These are phyloP conservation scores for Ornithorhynchus anatinus DNA, from an alignment of 2,113 vertebrate species.

Conservation along the genomic window DNA sequence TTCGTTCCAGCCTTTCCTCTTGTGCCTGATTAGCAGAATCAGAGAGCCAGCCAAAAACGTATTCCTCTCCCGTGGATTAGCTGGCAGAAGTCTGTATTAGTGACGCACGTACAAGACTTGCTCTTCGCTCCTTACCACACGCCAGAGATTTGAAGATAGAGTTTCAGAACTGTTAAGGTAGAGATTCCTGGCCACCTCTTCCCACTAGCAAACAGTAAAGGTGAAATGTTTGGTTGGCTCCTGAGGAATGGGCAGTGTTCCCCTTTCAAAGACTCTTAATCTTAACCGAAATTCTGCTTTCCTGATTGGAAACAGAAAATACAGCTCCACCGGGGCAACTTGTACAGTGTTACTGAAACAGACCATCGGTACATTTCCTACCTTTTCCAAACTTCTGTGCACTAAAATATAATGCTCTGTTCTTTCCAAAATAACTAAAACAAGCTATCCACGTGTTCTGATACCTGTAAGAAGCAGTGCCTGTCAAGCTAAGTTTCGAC, in stretches of 20 bases:
- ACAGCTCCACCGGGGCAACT: too few species aligned
- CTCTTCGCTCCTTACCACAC: conserved; percentile 47
- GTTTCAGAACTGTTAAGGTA: neutral
- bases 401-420: neutral
- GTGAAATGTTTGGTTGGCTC: neutral
- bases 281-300: neutral
- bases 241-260: too few species aligned
- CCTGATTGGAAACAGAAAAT: too few species aligned
- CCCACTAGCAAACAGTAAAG: neutral
- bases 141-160: conserved; percentile 46
- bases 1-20: conserved; percentile 24
- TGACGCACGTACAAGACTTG: conserved; percentile 42
- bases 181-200: conserved; percentile 1
- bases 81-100: conserved; percentile 25
- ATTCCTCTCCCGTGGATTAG: conserved; percentile 54
- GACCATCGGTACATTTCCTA: neutral
- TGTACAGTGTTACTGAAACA: neutral
- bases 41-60: conserved; percentile 49
- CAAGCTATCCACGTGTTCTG: neutral
- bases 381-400: neutral
- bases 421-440: neutral
- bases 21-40: conserved; percentile 54
- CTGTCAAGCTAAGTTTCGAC: neutral
- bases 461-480: neutral
- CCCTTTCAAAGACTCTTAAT: neutral